These are phyloP conservation scores for Tethya wilhelma DNA, from an alignment of 37 sponge, comb jelly and placozoan genomes.

Conservation along the genomic window DNA sequence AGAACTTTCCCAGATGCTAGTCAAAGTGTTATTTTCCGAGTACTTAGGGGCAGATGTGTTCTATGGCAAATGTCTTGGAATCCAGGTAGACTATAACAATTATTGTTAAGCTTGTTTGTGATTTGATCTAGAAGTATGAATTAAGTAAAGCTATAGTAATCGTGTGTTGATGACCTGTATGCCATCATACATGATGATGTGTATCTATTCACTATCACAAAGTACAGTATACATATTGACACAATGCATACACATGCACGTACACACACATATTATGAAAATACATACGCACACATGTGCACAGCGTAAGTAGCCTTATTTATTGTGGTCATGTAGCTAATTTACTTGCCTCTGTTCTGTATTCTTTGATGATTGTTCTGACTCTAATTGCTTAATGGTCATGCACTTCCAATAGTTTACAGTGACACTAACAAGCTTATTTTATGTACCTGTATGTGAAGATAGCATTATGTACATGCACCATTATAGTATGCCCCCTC, in stretches of 20 bases:
- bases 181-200: too few relatives aligned
- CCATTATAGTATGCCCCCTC: conserved; percentile 63
- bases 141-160: not conserved
- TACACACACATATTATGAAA: too few relatives aligned
- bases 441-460: not conserved
- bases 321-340: not conserved
- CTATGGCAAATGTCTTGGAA: conserved; percentile 80
- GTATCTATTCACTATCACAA: too few relatives aligned
- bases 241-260: too few relatives aligned
- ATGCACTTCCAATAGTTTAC: not conserved
- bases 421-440: not conserved
- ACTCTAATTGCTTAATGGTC: not conserved
- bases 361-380: not conserved
- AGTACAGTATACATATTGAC: too few relatives aligned
- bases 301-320: not conserved
- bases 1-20: conserved; percentile 14
- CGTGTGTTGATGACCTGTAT: too few relatives aligned
- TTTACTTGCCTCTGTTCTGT: not conserved
- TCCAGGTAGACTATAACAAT: conserved; percentile 79
- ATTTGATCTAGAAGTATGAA: not conserved
- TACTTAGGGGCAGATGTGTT: conserved; percentile 55
- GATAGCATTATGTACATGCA: not conserved
- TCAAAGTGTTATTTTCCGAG: conserved; percentile 26
- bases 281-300: too few relatives aligned
- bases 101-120: not conserved